Conservation (phyloP, 1,140 invertebrate species). For the Lethrus apterus region DNA sequence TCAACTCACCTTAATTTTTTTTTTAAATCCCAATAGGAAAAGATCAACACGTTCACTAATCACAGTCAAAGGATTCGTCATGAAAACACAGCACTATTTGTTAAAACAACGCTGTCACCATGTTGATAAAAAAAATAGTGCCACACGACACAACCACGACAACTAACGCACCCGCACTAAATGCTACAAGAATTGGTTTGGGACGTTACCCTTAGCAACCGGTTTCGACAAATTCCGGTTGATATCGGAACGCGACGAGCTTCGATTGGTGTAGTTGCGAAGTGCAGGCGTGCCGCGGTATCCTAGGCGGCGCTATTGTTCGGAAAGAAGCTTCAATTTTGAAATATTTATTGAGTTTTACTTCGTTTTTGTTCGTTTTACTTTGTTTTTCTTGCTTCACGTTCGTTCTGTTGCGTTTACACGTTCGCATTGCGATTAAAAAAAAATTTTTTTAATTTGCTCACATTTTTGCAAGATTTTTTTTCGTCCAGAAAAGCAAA, state of each 20-base stretch:
- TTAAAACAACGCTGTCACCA: slow-evolving; percentile 17
- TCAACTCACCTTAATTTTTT: too few relatives aligned
- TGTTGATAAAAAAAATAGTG: slow-evolving; percentile 9
- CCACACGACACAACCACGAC: slow-evolving; percentile 33
- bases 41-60: too few relatives aligned
- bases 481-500: too few relatives aligned
- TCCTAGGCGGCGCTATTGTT: slow-evolving; percentile 10
- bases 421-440: too few relatives aligned
- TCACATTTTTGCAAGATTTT: too few relatives aligned
- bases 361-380: slow-evolving; percentile 11
- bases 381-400: neutral
- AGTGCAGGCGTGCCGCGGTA: slow-evolving; percentile 20
- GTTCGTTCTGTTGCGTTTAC: neutral
- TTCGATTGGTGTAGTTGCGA: slow-evolving; percentile 24
- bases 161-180: slow-evolving; percentile 39
- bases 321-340: slow-evolving; percentile 35
- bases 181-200: slow-evolving; percentile 32
- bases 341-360: slow-evolving; percentile 22
- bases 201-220: slow-evolving; percentile 41
- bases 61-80: too few relatives aligned
- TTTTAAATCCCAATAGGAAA: too few relatives aligned
- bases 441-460: too few relatives aligned
- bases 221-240: slow-evolving; percentile 27
- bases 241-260: slow-evolving; percentile 16
- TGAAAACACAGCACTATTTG: slow-evolving; percentile 10